phyloP scores from a whole-genome alignment of 2,797 vertebrate genomes.

The Argyrosomus regius region DNA sequence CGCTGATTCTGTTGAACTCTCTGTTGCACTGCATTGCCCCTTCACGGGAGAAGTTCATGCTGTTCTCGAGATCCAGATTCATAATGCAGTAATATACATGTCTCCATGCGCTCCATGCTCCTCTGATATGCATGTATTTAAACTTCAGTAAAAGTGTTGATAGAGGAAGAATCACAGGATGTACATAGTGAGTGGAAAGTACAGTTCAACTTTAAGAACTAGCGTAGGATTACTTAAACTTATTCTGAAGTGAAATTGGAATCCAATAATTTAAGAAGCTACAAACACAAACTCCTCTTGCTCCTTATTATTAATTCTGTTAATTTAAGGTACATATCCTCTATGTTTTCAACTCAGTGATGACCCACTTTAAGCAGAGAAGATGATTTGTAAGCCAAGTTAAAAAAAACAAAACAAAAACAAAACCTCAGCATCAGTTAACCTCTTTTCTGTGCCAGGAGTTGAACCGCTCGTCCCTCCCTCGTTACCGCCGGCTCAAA shows the following conservation, averaged over 20 bases:
- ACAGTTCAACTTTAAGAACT: too few species aligned
- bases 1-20: too few species aligned
- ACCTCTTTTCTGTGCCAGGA: slow-evolving; percentile 26
- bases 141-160: too few species aligned
- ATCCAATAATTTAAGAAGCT: background rate
- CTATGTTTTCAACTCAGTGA: background rate
- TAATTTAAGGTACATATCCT: background rate
- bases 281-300: background rate
- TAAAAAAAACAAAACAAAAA: background rate
- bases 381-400: background rate
- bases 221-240: background rate
- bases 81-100: too few species aligned
- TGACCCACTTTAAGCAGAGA: background rate
- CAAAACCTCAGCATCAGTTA: background rate
- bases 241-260: background rate
- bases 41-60: background rate
- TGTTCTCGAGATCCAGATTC: background rate
- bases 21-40: background rate
- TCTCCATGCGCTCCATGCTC: too few species aligned
- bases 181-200: too few species aligned
- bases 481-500: slow-evolving; percentile 42
- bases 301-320: background rate
- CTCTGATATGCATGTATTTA: too few species aligned
- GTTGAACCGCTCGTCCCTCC: slow-evolving; percentile 21
- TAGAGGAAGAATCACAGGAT: too few species aligned